Evolutionary conservation across 1,140 invertebrate species (phyloP), one percentile per base, ranked within the genome.

Genomic region (Diorhabda carinulata): DNA sequence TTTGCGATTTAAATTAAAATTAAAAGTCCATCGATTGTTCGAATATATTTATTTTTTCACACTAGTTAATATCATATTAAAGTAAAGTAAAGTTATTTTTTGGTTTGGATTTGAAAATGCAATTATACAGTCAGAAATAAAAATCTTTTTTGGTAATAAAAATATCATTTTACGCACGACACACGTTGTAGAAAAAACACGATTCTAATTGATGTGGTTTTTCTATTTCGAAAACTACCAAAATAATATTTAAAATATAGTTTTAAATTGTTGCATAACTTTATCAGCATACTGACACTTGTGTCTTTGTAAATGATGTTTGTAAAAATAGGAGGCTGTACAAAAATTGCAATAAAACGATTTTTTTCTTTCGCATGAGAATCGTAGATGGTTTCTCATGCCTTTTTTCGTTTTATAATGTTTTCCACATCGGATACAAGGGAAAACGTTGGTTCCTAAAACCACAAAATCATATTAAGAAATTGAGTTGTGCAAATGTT

Each of bases 361-460:
- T 44, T 64, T 64, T 43, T 64, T 64, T 44, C 25, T 43, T 45
- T 64, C 62, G 9, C 62, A 64, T 3, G 62, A 64, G 9, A 52
- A 64, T 6, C 43, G n/a, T 25, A 64, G 41, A 40, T 64, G 62
- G 42, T 43, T 45, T 40, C 25, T 43, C 62, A 64, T 64, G 8
- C 44, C 62, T 43, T 47, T 56, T 56, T 64, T 64, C 3, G 62
- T 41, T 44, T 56, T 64, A 9, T 64, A 64, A 9, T 9, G 9
- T 64, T 64, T 64, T 47, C 62, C 62, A 9, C 62, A 64, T 44
- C 62, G 25, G 41, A 44, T 43, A 41, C 62, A 64, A 3, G 52
- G 62, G 8, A 40, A 25, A 25, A 25, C 25, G 25, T 25, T 25
- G 25, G 25, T 41, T 41, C 25, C 42, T 61, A 41, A 43, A 41